Evolutionary conservation across 2,888 invertebrate species (phyloP), one percentile per base, ranked within the genome.

Genomic region (Mesoligia furuncula): DNA sequence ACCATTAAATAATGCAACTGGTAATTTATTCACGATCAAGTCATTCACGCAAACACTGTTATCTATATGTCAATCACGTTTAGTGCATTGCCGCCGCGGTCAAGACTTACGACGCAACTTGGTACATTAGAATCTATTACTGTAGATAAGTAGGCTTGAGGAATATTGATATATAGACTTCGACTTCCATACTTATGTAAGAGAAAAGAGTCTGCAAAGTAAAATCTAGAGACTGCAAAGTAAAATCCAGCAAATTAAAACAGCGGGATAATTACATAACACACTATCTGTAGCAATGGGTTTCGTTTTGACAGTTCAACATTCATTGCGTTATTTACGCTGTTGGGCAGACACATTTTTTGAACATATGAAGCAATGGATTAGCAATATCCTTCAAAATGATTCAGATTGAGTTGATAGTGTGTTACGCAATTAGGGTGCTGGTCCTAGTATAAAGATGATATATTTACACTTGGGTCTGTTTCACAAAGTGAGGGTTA

Each of bases 31-130:
- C 82, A 74, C 72, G 79, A 85, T 72, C 80, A 77, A 77, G 70
- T 77, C 78, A 79, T 87, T 80, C 81, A 72, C 71, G 81, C 69
- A 84, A 77, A 13, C 81, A 67, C 48, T 65, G 78, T 75, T 87
- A 89, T 89, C 89, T 77, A 74, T 70, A 88, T 85, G 82, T 87
- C 85, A 89, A 85, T 88, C 89, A 88, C 89, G 85, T 87, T 86
- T 81, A 72, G 84, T 79, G 64, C 78, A 80, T 79, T 71, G 74
- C 65, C 73, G 67, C 75, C 64, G 73, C 71, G 79, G 78, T 83
- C 77, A 75, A 77, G 67, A 77, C 80, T 70, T 75, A 75, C 81
- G 69, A 77, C 73, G 70, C 73, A 62, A 57, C 65, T 71, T 15
- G 27, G 66, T 84, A 65, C 70, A 79, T 74, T 73, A 74, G 36